Base-by-base conservation (phyloP, 2,888 invertebrate genomes). In the Morpho helenor region DNA sequence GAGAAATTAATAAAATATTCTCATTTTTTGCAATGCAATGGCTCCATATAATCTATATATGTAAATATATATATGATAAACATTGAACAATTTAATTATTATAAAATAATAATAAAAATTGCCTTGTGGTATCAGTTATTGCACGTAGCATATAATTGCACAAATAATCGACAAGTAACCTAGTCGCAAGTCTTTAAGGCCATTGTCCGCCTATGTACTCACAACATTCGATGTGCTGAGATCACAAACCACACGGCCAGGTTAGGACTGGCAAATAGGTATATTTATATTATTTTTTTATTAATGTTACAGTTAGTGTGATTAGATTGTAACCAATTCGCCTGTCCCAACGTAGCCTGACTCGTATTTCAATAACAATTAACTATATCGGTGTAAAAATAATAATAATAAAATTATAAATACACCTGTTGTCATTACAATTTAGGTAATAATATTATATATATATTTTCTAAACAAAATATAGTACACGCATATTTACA, bases 401-500 rank as follows among this genome's bases (percentile, higher is more conserved):
- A 16, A 16, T 16, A 16, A 16, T 16, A 16, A 16, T 16, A 16
- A 31, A 8, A 45, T 10, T 16, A 39, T 46, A 10, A 39, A 31
- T 46, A 46, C 39, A 41, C n/a, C 44, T 23, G 9, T 23, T 46
- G 8, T 42, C 9, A 53, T 53, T 46, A 47, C 47, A 53, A 47
- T 42, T 54, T 42, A 49, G n/a, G 43, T 49, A 56, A 49, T 49
- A 56, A 45, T 23, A n/a, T n/a, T n/a, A n/a, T n/a, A 39, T 39
- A 55, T 52, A 56, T 51, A 54, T 54, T 43, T 50, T 56, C 58
- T 52, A 59, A 63, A 53, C 46, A 68, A 62, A 66, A 68, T 68
- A 67, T 64, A 70, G 66, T 66, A 67, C 23, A 49, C 53, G 43
- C 49, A 54, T 73, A 74, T 73, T 61, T 68, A 68, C 67, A 68